These are phyloP conservation scores for Psittacula derbiana DNA, from an alignment of 2,797 vertebrate species.

Conservation along the genomic window DNA sequence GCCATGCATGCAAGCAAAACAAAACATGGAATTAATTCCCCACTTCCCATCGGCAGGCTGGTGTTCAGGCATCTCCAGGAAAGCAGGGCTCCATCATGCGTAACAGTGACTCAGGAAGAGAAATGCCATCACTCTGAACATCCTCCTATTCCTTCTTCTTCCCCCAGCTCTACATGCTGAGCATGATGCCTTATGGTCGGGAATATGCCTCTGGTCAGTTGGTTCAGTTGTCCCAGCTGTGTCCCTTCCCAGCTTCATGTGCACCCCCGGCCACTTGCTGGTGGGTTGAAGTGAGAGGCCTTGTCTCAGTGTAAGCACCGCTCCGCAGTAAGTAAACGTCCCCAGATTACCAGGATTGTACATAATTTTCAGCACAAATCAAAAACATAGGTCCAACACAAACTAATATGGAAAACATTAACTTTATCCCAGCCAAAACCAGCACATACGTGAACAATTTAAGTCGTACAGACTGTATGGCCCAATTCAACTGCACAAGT, in stretches of 20 bases:
- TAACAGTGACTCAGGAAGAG: background rate
- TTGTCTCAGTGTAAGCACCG: background rate
- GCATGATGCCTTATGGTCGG: background rate
- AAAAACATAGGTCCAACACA: background rate
- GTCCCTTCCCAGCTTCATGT: background rate
- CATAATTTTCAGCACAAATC: background rate
- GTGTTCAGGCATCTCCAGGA: background rate
- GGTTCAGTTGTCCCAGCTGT: background rate
- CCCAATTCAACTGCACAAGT: background rate
- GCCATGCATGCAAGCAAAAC: background rate
- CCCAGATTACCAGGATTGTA: background rate
- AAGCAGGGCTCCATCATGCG: background rate
- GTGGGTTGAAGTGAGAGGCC: background rate
- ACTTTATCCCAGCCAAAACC: background rate
- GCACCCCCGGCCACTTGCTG: background rate
- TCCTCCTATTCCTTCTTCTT: background rate
- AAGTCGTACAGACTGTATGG: background rate
- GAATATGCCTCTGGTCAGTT: background rate
- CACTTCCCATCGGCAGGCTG: background rate
- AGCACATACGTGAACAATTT: background rate
- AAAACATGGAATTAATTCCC: background rate
- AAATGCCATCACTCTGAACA: background rate
- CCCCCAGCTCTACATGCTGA: background rate
- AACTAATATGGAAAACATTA: background rate
- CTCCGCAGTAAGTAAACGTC: background rate